Percentiles rank a stretch among this genome's conserved stretches.
Evolutionary conservation across 2,888 invertebrate genomes (phyloP).

Genomic region (Junonia oenone): DNA sequence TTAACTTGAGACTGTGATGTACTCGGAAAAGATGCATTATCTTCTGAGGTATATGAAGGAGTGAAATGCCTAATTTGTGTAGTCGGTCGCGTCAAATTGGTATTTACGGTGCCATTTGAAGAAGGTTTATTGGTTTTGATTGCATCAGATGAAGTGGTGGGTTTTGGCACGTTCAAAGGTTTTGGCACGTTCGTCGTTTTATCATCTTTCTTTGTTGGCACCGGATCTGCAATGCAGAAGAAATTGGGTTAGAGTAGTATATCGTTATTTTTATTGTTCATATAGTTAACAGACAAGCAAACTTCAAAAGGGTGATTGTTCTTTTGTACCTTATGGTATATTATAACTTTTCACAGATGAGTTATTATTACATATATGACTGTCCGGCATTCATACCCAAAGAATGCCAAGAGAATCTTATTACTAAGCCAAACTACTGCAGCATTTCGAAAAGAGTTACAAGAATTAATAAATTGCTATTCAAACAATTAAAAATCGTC

Average conservation of each 20-base stretch:
- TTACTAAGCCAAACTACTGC: neutral
- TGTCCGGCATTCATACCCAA: too few relatives aligned
- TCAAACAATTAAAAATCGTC: too few relatives aligned
- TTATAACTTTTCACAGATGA: too few relatives aligned
- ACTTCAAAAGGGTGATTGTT: too few relatives aligned
- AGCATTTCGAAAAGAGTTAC: too few relatives aligned
- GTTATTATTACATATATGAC: too few relatives aligned
- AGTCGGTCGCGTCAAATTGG: neutral
- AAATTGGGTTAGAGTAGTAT: neutral
- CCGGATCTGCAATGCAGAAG: conserved; percentile 55
- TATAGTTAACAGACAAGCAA: neutral
- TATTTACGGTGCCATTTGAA: neutral
- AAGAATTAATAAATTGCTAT: too few relatives aligned
- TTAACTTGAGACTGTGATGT: neutral
- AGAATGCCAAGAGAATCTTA: too few relatives aligned
- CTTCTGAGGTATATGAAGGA: neutral
- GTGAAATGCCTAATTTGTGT: neutral
- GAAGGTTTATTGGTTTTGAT: neutral
- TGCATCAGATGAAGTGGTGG: neutral
- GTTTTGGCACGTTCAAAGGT: conserved; percentile 7
- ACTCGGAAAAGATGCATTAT: too few relatives aligned
- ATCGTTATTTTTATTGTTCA: neutral
- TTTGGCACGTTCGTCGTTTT: conserved; percentile 24
- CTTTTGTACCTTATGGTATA: too few relatives aligned
- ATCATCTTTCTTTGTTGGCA: conserved; percentile 47